Base-by-base conservation (phyloP, 2,888 invertebrate genomes). In the Autographa gamma region DNA sequence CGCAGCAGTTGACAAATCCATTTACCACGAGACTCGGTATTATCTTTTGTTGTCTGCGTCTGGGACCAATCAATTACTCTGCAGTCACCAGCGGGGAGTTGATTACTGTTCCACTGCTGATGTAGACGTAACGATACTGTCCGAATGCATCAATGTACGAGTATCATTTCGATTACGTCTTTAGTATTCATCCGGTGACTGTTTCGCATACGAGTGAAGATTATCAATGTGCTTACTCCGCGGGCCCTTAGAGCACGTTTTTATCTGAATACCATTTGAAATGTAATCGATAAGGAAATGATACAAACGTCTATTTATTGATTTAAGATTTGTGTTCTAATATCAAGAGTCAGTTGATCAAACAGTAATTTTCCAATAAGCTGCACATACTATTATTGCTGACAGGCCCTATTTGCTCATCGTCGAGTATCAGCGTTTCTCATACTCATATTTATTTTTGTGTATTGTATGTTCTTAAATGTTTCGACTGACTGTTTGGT, bases 11-110 rank as follows among this genome's bases (percentile, higher is more conserved):
- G 95, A 95, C 93, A 95, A 94, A 94, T 94, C 92, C 92, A 92
- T 93, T 94, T 92, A 93, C 89, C 88, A 88, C 88, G 86, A 87
- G 85, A 88, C 86, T 76, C 87, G 84, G 89, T 90, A 90, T 92
- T 94, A 94, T 95, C 94, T 94, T 92, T 92, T 92, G 93, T 93
- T 90, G 93, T 93, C 93, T 92, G 89, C 88, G 89, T 87, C 92
- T 90, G 91, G 89, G 92, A 93, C 93, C 93, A 93, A 95, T 95
- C 95, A 94, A 93, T 93, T 94, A 92, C 91, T 81, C 80, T 79
- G 81, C 83, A 89, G 89, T 88, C 89, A 86, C 89, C 89, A 87
- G 87, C 85, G 85, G 89, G 87, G 89, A 89, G 90, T 92, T 93
- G 93, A 94, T 93, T 93, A 92, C 92, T 89, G 83, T 77, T 85